These are phyloP conservation scores for Platerodrilus igneus DNA, from an alignment of 2,888 invertebrate species.

Conservation along the genomic window DNA sequence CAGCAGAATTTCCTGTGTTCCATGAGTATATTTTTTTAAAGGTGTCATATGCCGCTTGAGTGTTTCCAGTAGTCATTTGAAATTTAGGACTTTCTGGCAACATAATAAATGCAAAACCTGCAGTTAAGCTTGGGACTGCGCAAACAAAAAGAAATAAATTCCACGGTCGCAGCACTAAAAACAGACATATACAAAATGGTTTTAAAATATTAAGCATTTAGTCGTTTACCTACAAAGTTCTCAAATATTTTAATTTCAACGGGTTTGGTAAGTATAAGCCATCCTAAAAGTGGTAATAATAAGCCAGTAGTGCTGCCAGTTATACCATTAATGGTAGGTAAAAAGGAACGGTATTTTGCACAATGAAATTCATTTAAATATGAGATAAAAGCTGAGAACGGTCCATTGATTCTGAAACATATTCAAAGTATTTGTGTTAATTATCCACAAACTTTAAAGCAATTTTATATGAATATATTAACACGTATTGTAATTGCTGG, in stretches of 20 bases:
- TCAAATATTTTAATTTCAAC: conserved; percentile 45
- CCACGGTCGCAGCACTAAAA: conserved; percentile 57
- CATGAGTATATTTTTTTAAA: conserved; percentile 60
- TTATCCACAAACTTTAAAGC: no score
- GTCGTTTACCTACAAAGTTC: conserved; percentile 7
- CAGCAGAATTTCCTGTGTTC: conserved; percentile 60
- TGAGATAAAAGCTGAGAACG: conserved; percentile 66
- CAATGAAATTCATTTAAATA: conserved; percentile 73
- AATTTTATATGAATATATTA: no score
- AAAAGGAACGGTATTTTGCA: conserved; percentile 57
- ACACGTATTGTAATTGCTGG: no score
- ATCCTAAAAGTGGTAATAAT: conserved; percentile 65
- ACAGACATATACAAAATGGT: background rate
- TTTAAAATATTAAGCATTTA: no score
- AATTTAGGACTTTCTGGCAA: conserved; percentile 78
- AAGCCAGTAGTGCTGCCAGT: conserved; percentile 62
- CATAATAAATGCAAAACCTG: conserved; percentile 57
- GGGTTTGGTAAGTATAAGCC: conserved; percentile 62
- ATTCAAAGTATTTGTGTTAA: no score
- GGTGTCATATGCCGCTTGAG: conserved; percentile 60
- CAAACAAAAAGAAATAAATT: conserved; percentile 58
- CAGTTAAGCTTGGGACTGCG: conserved; percentile 62
- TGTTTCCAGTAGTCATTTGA: conserved; percentile 63
- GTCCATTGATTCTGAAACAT: conserved; percentile 62
- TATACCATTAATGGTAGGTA: conserved; percentile 63